Percentiles rank a stretch among this genome's conserved stretches.
Evolutionary conservation across 2,113 vertebrate species (phyloP).

Genomic region (Chaetorhynchus papuensis): DNA sequence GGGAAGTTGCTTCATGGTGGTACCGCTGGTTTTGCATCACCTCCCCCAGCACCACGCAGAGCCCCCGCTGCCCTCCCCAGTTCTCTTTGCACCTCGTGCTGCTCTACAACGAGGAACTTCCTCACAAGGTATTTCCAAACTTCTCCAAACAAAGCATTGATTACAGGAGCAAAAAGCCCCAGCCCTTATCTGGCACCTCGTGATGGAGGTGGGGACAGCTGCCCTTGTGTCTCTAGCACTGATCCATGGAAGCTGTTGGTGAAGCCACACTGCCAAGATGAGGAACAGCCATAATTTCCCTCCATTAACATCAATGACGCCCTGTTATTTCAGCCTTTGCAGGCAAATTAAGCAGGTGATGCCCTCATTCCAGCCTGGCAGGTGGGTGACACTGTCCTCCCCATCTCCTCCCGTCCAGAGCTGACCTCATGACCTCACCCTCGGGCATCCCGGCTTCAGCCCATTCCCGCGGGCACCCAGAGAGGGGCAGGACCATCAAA

Average conservation of each 20-base stretch:
- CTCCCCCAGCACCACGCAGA: accelerated
- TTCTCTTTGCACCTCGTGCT: neutral
- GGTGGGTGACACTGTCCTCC: neutral
- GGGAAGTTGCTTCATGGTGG: constrained; percentile 40
- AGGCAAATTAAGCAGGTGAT: neutral
- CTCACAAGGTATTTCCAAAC: neutral
- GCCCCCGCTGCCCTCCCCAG: accelerated
- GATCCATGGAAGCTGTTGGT: neutral
- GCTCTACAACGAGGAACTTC: neutral
- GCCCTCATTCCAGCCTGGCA: neutral
- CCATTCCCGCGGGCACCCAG: neutral
- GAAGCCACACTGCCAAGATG: neutral
- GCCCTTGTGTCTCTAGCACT: neutral
- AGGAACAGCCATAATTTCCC: neutral
- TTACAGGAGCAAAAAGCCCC: neutral
- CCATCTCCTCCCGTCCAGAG: neutral
- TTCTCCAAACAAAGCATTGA: neutral
- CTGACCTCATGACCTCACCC: neutral
- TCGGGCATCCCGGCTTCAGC: accelerated
- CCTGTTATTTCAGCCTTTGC: neutral
- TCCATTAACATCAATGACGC: neutral
- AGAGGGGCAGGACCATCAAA: neutral
- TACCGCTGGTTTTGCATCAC: neutral
- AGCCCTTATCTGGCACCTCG: neutral
- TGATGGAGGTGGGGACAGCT: neutral